Base-by-base conservation (phyloP, 1,140 invertebrate species). In the Euura saliciscinereae region DNA sequence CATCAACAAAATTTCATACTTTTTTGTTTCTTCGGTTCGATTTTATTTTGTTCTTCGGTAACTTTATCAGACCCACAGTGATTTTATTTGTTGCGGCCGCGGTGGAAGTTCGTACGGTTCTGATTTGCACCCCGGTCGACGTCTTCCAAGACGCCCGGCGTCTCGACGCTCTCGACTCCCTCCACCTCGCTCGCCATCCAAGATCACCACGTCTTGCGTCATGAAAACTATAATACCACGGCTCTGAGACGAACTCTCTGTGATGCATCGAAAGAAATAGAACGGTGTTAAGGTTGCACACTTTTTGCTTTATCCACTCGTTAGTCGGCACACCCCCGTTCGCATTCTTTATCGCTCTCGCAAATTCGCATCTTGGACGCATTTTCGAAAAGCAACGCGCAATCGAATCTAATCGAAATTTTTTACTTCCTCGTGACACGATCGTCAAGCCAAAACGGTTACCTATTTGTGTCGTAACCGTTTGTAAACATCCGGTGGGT, bases 61-160 rank as follows among this genome's bases (percentile, higher is more conserved):
- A 66, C 69, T 69, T 44, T 6, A 69, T 71, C 28, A n/a, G 42
- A 44, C 43, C 51, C 66, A 72, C 73, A 67, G 59, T 70, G 78
- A 71, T 74, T 74, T 45, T 69, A 68, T 73, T 72, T 76, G 82
- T 79, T 85, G 82, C 83, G 83, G 71, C 74, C 83, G 84, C 85
- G 85, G 77, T 83, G 84, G 78, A 83, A 81, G 86, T 88, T 86
- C 81, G 83, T 83, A 82, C 79, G 80, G 74, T 86, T 88, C 83
- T 87, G 84, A 65, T 77, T 8, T 11, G n/a, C 68, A 44, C n/a
- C 68, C 44, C n/a, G 42, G 68, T 11, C 68, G 68, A 13, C 68
- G 28, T 69, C 0, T 8, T 59, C 51, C 10, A 44, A 69, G 66
- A 69, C 68, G 68, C n/a, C 44, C 68, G 45, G 44, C 68, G 68